Conservation (phyloP, 2,888 invertebrate genomes). For the Himalopsyche kuldschensis region DNA sequence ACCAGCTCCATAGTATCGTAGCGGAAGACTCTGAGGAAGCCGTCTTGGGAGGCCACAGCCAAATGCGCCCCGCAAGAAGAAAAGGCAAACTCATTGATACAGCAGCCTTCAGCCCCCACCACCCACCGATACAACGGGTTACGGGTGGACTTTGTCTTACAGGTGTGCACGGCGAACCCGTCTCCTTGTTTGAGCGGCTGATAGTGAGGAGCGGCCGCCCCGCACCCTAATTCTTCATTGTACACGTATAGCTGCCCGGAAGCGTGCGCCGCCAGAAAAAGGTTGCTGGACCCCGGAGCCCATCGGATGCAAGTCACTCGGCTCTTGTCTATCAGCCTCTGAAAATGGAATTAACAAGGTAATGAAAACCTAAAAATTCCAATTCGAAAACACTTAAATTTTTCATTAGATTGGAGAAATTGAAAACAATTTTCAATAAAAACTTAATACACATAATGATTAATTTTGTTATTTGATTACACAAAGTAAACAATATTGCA, state of each 20-base stretch:
- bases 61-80: slow-evolving; percentile 92
- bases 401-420: too few species aligned
- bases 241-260: slow-evolving; percentile 98
- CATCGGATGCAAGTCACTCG: slow-evolving; percentile 96
- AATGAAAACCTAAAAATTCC: neutral
- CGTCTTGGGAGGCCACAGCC: slow-evolving; percentile 93
- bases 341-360: slow-evolving; percentile 46
- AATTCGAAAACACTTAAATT: neutral
- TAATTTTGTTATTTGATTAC: too few species aligned
- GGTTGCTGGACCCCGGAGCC: slow-evolving; percentile 92
- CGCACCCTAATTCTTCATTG: slow-evolving; percentile 92
- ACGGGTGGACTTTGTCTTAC: slow-evolving; percentile 93
- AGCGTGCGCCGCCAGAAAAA: slow-evolving; percentile 92
- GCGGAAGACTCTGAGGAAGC: slow-evolving; percentile 92
- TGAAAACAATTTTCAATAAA: too few species aligned
- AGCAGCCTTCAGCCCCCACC: slow-evolving; percentile 76
- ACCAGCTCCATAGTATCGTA: slow-evolving; percentile 97
- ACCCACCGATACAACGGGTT: slow-evolving; percentile 95
- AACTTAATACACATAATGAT: too few species aligned
- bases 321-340: slow-evolving; percentile 91
- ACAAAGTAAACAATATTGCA: too few species aligned
- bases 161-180: slow-evolving; percentile 91
- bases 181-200: slow-evolving; percentile 95
- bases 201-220: slow-evolving; percentile 88
- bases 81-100: slow-evolving; percentile 96